Percentiles rank a stretch among this genome's conserved stretches.
Conservation (phyloP, 2,113 vertebrate genomes). For the Holacanthus passer region DNA sequence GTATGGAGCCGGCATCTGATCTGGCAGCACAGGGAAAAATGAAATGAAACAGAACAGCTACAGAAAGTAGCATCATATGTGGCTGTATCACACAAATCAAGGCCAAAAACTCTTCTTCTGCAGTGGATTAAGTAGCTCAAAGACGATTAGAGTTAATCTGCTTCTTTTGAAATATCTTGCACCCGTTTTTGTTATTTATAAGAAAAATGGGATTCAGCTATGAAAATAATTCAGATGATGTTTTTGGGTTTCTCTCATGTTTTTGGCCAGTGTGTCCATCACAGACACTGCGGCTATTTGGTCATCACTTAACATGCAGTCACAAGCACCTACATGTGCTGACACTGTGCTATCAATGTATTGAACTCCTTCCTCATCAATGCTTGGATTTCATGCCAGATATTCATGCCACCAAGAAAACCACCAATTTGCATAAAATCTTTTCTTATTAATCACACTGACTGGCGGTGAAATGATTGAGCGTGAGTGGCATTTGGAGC, state of each 20-base stretch:
- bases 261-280: not conserved
- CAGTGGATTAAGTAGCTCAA: too few species aligned
- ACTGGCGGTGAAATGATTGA: slow-evolving; percentile 43
- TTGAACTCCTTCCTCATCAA: slow-evolving; percentile 21
- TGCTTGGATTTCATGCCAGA: slow-evolving; percentile 26
- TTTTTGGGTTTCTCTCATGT: not conserved
- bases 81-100: not conserved
- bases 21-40: not conserved
- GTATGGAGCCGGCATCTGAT: not conserved
- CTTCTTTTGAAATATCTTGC: not conserved
- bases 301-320: not conserved
- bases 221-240: not conserved
- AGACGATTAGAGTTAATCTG: not conserved
- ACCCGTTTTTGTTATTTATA: not conserved
- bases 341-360: not conserved
- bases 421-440: slow-evolving; percentile 49
- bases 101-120: not conserved
- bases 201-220: not conserved
- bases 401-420: slow-evolving; percentile 32
- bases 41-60: not conserved
- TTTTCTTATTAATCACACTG: slow-evolving; percentile 47
- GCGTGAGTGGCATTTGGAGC: slow-evolving; percentile 32
- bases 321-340: not conserved
- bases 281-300: not conserved
- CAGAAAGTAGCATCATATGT: not conserved